Base-by-base conservation (phyloP, 23 tunicate species). In the Ascidia mentula region DNA sequence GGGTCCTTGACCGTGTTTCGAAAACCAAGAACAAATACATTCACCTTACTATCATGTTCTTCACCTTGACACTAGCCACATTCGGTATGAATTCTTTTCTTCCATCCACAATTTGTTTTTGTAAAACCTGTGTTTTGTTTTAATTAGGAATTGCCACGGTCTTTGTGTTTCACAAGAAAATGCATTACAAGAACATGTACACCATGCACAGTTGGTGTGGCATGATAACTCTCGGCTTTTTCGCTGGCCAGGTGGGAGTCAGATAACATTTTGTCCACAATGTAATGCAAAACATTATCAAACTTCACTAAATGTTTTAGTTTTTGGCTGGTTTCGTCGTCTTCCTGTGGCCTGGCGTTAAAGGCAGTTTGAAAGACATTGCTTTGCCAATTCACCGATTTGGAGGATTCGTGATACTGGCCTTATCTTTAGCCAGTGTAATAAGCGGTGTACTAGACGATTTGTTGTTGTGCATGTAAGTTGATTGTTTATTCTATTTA, bases 121-220 rank as follows among this genome's bases (percentile, higher is more conserved):
- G 65, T 53, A 53, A 28, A 53, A 3, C 12, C 24, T 53, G 1
- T 5, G 65, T 20, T n/a, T 20, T 9, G 38, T 71, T 33, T 12
- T 31, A 28, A 3, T 4, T 36, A 71, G 75, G 75, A 6, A 12
- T 71, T 34, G 75, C 38, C 24, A 71, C 75, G 1, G 75, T 71
- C 31, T 71, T 71, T 71, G 31, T 71, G 18, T 71, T 33, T 9
- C 31, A 71, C 75, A 34, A 71, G 4, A 34, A 31, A 34, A 6
- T 8, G 75, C 30, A 71, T 36, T 71, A 71, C 75, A 36, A 36
- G 8, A 35, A 71, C 75, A 71, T 71, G 75, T 71, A 71, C 75
- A 71, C 75, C 75, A 34, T 71, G 38, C 75, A 71, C 75, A 71
- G 75, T 12, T 71, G 75, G 75, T 71, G 75, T 71, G 75, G 75